phyloP scores from a whole-genome alignment of 2,888 invertebrate genomes.

The Melipona beecheii region DNA sequence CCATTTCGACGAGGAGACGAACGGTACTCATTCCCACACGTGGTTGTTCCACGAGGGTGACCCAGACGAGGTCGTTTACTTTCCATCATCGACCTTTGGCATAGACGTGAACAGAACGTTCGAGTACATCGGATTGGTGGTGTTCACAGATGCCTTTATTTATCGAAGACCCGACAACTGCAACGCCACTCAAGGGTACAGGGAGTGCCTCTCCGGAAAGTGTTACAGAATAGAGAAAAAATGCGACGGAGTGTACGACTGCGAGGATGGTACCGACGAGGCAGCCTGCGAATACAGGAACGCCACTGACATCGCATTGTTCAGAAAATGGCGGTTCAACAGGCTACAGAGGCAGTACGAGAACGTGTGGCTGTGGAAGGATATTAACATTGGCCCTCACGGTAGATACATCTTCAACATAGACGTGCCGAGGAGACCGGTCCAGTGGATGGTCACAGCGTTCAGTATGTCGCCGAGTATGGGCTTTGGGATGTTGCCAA shows the following conservation, averaged over 20 bases:
- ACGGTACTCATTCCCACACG: conserved; percentile 92
- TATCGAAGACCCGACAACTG: conserved; percentile 89
- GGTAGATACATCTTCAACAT: conserved; percentile 94
- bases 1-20: conserved; percentile 93
- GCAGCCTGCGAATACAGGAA: conserved; percentile 89
- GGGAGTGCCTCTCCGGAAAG: conserved; percentile 92
- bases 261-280: conserved; percentile 94
- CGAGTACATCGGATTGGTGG: conserved; percentile 94
- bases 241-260: conserved; percentile 92
- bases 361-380: conserved; percentile 98
- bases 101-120: conserved; percentile 97
- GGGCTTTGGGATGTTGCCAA: conserved; percentile 94
- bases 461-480: conserved; percentile 94
- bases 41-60: conserved; percentile 95
- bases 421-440: conserved; percentile 93
- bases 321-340: conserved; percentile 94
- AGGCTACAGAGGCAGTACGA: conserved; percentile 96
- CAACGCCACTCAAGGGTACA: conserved; percentile 89
- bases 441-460: conserved; percentile 96
- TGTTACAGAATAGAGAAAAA: conserved; percentile 91
- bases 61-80: conserved; percentile 93
- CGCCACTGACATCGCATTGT: conserved; percentile 89
- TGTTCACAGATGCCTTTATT: conserved; percentile 95
- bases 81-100: conserved; percentile 95
- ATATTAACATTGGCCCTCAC: conserved; percentile 96